phyloP scores from a whole-genome alignment of 2,888 invertebrate species.

The Petrolisthes manimaculis region DNA sequence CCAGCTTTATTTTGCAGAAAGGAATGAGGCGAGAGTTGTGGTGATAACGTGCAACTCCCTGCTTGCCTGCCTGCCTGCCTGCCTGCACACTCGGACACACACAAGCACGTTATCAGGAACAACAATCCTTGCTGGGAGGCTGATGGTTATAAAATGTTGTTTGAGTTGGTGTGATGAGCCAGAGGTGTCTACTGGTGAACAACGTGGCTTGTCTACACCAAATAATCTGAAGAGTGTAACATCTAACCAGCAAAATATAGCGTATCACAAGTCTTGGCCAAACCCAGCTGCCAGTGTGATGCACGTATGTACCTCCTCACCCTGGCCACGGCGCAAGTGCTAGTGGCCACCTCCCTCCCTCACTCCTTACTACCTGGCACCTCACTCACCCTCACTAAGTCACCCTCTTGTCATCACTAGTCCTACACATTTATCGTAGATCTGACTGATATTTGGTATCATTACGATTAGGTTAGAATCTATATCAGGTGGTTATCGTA shows the following conservation, averaged over 20 bases:
- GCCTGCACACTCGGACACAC: not conserved
- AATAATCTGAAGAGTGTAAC: constrained; percentile 47
- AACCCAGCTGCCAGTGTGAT: constrained; percentile 6
- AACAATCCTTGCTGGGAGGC: too few relatives aligned
- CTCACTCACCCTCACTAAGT: not conserved
- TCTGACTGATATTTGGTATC: constrained; percentile 4
- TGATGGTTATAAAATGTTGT: too few relatives aligned
- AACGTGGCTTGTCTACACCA: constrained; percentile 33
- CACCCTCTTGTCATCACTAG: not conserved
- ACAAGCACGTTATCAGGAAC: not conserved
- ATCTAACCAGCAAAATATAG: constrained; percentile 37
- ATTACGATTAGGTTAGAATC: not conserved
- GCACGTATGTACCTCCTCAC: constrained; percentile 46
- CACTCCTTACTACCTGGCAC: not conserved
- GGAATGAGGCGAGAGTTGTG: not conserved
- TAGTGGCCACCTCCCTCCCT: not conserved
- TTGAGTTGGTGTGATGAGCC: not conserved
- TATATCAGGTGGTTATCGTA: constrained; percentile 54
- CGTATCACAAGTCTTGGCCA: constrained; percentile 34
- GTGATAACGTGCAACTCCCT: not conserved
- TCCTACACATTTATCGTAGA: constrained; percentile 12
- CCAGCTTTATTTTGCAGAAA: not conserved
- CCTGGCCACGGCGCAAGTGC: constrained; percentile 49
- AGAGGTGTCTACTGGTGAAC: not conserved
- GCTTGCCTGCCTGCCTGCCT: not conserved